A percentile compares a stretch with the other conserved stretches of the same genome.
Conservation (phyloP, 2,113 vertebrate genomes). For the Bagarius yarrelli region DNA sequence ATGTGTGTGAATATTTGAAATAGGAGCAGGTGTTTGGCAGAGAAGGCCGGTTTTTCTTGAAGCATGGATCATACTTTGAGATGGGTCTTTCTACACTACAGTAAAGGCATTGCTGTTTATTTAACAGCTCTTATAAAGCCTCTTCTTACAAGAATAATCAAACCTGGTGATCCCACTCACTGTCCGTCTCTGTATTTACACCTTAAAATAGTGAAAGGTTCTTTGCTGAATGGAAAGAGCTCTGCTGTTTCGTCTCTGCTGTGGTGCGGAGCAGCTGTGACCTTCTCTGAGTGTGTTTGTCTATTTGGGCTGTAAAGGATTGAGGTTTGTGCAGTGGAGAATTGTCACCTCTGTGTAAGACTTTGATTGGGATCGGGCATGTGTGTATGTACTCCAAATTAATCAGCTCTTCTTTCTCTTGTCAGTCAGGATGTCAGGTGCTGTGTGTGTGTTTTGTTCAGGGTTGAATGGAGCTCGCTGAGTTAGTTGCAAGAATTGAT, state of each 20-base stretch:
- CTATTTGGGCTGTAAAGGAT: slow-evolving; percentile 45
- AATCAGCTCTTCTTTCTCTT: slow-evolving; percentile 22
- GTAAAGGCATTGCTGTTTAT: slow-evolving; percentile 12
- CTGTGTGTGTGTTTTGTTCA: neutral
- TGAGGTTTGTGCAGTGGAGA: slow-evolving; percentile 43
- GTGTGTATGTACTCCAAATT: neutral
- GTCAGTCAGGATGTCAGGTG: neutral
- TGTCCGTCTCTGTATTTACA: neutral
- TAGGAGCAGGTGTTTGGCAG: slow-evolving; percentile 27
- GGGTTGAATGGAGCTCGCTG: slow-evolving; percentile 12
- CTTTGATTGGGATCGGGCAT: slow-evolving; percentile 18
- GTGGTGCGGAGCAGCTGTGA: slow-evolving; percentile 50
- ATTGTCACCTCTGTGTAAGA: slow-evolving; percentile 48
- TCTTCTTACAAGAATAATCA: slow-evolving; percentile 11
- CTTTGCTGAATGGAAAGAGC: neutral
- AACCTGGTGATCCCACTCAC: neutral
- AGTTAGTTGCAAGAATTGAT: neutral
- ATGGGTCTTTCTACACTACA: slow-evolving; percentile 4
- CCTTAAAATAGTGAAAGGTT: slow-evolving; percentile 20
- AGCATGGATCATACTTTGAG: neutral
- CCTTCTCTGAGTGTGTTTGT: slow-evolving; percentile 46
- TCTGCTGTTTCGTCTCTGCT: slow-evolving; percentile 9
- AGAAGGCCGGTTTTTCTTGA: neutral
- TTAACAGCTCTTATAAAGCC: slow-evolving; percentile 34
- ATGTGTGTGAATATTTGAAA: slow-evolving; percentile 16